These are phyloP conservation scores for Lysandra coridon DNA, from an alignment of 2,888 invertebrate genomes.

Conservation along the genomic window DNA sequence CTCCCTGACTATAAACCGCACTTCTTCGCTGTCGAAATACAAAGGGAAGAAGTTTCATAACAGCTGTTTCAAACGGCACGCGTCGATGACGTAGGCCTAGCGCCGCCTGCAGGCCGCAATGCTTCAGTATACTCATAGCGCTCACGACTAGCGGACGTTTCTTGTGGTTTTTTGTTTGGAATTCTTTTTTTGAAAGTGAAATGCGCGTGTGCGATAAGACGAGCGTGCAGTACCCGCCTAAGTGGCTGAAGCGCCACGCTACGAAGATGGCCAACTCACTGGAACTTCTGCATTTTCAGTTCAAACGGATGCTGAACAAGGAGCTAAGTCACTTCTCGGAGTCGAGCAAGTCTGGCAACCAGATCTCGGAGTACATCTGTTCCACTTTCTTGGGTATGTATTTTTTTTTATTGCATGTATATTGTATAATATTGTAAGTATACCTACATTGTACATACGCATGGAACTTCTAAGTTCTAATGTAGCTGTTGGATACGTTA, in stretches of 20 bases:
- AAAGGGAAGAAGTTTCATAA: background rate
- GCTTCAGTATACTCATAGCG: slow-evolving; percentile 67
- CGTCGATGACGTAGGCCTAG: slow-evolving; percentile 48
- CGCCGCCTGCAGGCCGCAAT: slow-evolving; percentile 41
- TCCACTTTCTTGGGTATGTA: slow-evolving; percentile 98
- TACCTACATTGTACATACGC: too few relatives aligned
- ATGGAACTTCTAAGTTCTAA: too few relatives aligned
- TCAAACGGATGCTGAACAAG: slow-evolving; percentile 99
- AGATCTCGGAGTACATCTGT: slow-evolving; percentile 99
- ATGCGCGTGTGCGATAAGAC: slow-evolving; percentile 76
- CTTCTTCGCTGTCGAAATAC: background rate
- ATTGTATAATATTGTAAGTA: too few relatives aligned
- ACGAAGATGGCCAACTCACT: slow-evolving; percentile 70
- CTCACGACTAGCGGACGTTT: slow-evolving; percentile 60
- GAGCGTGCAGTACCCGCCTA: slow-evolving; percentile 61
- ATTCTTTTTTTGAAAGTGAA: slow-evolving; percentile 50
- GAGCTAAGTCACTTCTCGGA: slow-evolving; percentile 99
- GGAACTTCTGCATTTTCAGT: slow-evolving; percentile 85
- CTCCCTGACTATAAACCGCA: background rate
- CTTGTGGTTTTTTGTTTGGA: slow-evolving; percentile 19
- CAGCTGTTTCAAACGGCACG: slow-evolving; percentile 39
- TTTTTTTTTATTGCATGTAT: slow-evolving; percentile 35
- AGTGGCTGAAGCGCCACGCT: slow-evolving; percentile 65
- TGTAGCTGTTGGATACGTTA: background rate
- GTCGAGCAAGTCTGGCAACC: slow-evolving; percentile 99